Base-by-base conservation (phyloP, 2,113 vertebrate species). In the Bubo bubo region DNA sequence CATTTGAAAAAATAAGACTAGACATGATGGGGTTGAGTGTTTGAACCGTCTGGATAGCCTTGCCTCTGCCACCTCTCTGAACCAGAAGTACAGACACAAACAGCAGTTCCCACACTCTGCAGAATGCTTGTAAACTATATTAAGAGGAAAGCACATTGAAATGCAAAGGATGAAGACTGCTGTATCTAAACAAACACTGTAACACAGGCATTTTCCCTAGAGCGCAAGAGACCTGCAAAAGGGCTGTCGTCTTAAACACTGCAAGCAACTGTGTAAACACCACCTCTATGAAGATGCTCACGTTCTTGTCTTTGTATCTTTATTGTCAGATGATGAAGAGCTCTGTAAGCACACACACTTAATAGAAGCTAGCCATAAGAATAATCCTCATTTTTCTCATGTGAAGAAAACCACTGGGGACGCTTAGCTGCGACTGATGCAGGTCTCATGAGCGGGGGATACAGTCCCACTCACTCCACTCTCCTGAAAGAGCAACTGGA, bases 391-490 rank as follows among this genome's bases (percentile, higher is more conserved):
- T 32, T 83, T 76, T 74, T 41, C 15, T 50, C 26, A 24, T 2
- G 8, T 0, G 5, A 84, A 5, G 24, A 37, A 39, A 55, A 41
- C 17, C 15, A 1, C 18, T 21, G 14, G 18, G 49, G 32, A 34
- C 23, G 49, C 41, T 39, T 5, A 24, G 39, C 39, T 64, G 7
- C 4, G 23, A 72, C 22, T 10, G 23, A 43, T 9, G 23, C 19
- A 20, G 3, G 2, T 14, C 60, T 35, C n/a, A 4, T 1, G 34
- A 71, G 30, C 0, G 0, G 19, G 39, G 41, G 23, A 22, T 6
- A 19, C 12, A 15, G 59, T 21, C 45, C 20, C n/a, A 20, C 21
- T 21, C 75, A 17, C 13, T 1, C 2, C 45, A 35, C 12, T 10
- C 56, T 60, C 73, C 23, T 20, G 35, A 67, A n/a, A 0, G 11